These are phyloP conservation scores for Perca flavescens DNA, from an alignment of 2,113 vertebrate genomes.

Conservation along the genomic window DNA sequence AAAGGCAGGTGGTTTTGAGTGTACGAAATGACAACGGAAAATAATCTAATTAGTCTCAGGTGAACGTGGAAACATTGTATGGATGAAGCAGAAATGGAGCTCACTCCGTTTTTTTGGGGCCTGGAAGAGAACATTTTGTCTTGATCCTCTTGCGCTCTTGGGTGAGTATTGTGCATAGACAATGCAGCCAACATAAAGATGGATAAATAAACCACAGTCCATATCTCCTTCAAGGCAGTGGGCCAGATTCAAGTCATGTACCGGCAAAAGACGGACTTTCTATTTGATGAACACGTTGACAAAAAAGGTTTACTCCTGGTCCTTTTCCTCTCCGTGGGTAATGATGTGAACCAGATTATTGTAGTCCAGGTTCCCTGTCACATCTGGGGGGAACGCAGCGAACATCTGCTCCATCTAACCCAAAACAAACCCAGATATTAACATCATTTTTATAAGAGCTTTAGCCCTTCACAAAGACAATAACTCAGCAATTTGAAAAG, in stretches of 20 bases:
- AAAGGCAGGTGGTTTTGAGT: constrained; percentile 17
- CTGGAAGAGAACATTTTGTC: neutral
- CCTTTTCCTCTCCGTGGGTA: constrained; percentile 97
- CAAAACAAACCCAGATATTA: constrained; percentile 19
- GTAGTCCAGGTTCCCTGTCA: constrained; percentile 95
- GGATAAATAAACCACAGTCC: constrained; percentile 33
- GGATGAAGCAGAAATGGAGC: constrained; percentile 15
- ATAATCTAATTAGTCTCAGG: constrained; percentile 23
- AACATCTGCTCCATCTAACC: constrained; percentile 96
- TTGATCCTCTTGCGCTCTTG: constrained; percentile 5
- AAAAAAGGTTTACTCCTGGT: constrained; percentile 84
- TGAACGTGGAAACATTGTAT: constrained; percentile 3
- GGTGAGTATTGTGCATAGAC: constrained; percentile 28
- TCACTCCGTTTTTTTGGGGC: constrained; percentile 7
- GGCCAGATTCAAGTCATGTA: constrained; percentile 18
- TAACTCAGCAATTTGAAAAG: constrained; percentile 2
- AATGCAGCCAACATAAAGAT: constrained; percentile 8
- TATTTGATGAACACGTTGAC: neutral
- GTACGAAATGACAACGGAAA: constrained; percentile 33
- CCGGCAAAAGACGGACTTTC: constrained; percentile 2
- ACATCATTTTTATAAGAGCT: neutral
- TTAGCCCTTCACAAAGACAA: neutral
- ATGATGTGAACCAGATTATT: constrained; percentile 97
- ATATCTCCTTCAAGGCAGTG: constrained; percentile 27
- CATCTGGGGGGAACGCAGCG: constrained; percentile 93